Percentiles rank a stretch among this genome's conserved stretches.
phyloP scores from a whole-genome alignment of 2,113 vertebrate species.

The Syngnathus scovelli region DNA sequence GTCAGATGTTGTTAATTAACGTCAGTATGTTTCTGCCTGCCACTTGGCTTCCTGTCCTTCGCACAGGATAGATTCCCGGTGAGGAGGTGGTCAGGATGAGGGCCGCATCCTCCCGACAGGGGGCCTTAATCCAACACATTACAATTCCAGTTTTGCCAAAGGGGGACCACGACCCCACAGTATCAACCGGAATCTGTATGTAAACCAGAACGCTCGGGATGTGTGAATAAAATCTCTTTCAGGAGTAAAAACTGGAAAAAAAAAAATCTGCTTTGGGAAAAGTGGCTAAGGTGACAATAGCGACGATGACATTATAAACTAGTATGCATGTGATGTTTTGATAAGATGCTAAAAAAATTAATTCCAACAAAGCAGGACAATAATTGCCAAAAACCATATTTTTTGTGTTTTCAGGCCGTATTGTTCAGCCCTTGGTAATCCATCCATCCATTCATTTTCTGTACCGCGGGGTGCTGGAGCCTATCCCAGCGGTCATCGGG shows the following conservation, averaged over 20 bases:
- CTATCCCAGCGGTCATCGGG: too few species aligned
- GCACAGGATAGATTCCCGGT: slow-evolving; percentile 59
- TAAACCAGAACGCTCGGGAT: too few species aligned
- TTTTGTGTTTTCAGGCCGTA: neutral
- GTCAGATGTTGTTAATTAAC: slow-evolving; percentile 81
- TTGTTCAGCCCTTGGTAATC: neutral
- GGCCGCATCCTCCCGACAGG: slow-evolving; percentile 46
- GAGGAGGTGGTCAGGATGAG: slow-evolving; percentile 45
- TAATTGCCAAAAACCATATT: neutral
- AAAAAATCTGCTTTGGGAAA: too few species aligned
- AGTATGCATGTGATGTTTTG: too few species aligned
- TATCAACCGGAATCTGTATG: slow-evolving; percentile 12
- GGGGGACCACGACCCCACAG: slow-evolving; percentile 28
- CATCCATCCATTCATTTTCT: too few species aligned
- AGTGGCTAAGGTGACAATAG: too few species aligned
- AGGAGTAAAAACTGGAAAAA: too few species aligned
- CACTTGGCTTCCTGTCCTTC: slow-evolving; percentile 72
- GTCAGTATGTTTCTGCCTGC: slow-evolving; percentile 74
- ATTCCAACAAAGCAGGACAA: too few species aligned
- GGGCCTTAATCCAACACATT: slow-evolving; percentile 76
- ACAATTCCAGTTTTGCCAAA: slow-evolving; percentile 71
- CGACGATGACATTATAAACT: too few species aligned
- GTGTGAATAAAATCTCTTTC: too few species aligned
- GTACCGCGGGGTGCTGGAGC: too few species aligned
- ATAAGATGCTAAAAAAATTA: too few species aligned